A percentile compares a stretch with the other conserved stretches of the same genome.
phyloP scores from a whole-genome alignment of 1,140 invertebrate genomes.

The Halesus radiatus region DNA sequence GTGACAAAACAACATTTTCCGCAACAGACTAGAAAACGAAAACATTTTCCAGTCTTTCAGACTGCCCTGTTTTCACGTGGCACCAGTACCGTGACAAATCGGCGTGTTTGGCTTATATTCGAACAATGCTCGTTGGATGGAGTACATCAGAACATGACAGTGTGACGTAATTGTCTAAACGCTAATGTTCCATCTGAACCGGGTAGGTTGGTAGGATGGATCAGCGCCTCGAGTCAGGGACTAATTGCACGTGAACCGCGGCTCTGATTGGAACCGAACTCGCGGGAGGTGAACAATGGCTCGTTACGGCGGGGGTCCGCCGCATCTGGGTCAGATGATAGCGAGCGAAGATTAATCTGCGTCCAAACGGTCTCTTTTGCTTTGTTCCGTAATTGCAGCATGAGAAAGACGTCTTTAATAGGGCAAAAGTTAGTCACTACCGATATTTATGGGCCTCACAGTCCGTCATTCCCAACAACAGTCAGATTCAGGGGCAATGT shows the following conservation, averaged over 20 bases:
- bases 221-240: constrained; percentile 7
- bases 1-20: constrained; percentile 33
- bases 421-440: constrained; percentile 9
- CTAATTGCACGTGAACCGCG: constrained; percentile 30
- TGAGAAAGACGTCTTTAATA: constrained; percentile 27
- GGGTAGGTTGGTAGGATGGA: neutral
- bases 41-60: neutral
- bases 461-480: neutral
- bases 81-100: constrained; percentile 22
- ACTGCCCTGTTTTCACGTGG: constrained; percentile 8
- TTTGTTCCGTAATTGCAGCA: constrained; percentile 38
- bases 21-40: constrained; percentile 25
- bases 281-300: constrained; percentile 22
- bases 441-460: constrained; percentile 8
- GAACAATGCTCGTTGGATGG: neutral
- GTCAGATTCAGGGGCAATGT: too few relatives aligned
- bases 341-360: constrained; percentile 5
- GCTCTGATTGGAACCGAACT: neutral
- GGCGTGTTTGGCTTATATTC: constrained; percentile 22
- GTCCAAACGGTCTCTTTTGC: constrained; percentile 32
- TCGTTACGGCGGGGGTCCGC: constrained; percentile 5
- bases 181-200: constrained; percentile 15
- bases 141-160: constrained; percentile 8
- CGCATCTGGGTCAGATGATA: constrained; percentile 37
- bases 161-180: constrained; percentile 34